phyloP scores from a whole-genome alignment of 2,113 vertebrate species.

The Spheniscus mendiculus region DNA sequence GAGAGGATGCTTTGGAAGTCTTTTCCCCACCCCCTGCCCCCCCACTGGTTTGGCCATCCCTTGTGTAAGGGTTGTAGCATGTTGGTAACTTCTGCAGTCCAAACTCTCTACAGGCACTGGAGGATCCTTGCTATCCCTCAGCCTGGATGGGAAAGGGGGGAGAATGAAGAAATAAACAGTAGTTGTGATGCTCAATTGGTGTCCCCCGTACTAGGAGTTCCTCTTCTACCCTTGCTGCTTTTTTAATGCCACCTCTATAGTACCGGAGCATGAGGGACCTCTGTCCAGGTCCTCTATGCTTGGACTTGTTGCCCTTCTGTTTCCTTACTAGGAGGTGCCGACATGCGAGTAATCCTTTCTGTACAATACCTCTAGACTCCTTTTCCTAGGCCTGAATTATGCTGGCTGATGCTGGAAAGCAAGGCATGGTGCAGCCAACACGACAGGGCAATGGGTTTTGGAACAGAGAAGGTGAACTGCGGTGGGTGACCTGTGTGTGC shows the following conservation, averaged over 20 bases:
- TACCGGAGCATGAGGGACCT: not conserved
- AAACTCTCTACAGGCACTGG: no score
- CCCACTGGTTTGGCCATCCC: accelerated
- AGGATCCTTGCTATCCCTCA: not conserved
- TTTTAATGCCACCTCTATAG: not conserved
- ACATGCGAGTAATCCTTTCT: not conserved
- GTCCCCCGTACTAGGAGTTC: not conserved
- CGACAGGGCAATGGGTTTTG: not conserved
- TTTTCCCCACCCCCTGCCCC: no score
- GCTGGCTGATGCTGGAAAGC: not conserved
- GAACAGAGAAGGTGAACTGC: not conserved
- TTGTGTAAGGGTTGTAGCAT: not conserved
- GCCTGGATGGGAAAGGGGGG: not conserved
- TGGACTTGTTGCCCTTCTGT: not conserved
- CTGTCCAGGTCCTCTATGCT: not conserved
- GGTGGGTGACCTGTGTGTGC: not conserved
- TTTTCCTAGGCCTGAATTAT: not conserved
- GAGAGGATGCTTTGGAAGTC: not conserved
- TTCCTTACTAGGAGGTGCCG: not conserved
- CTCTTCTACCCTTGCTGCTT: not conserved
- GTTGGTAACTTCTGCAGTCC: not conserved
- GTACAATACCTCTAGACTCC: not conserved
- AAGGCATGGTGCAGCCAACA: not conserved
- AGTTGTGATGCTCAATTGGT: not conserved
- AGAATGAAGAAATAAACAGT: not conserved